Evolutionary conservation across 2,888 invertebrate species (phyloP).

Genomic region (Cephus rjabovi): DNA sequence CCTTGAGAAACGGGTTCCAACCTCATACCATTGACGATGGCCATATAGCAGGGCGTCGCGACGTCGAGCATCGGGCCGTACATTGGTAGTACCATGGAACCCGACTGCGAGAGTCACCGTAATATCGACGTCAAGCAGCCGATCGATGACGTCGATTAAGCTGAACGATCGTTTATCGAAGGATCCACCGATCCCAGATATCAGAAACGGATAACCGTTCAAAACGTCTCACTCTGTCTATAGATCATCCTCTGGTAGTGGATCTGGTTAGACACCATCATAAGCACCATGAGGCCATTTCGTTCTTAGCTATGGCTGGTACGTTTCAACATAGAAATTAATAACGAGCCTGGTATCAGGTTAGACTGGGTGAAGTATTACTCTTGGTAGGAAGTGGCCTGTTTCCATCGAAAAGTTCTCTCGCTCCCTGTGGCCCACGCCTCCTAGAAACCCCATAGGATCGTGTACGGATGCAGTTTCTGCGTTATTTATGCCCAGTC

Average conservation of each 20-base stretch:
- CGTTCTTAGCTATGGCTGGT: slow-evolving; percentile 4
- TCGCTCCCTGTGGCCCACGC: neutral
- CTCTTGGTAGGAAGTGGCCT: slow-evolving; percentile 41
- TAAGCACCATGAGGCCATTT: slow-evolving; percentile 39
- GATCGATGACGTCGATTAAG: slow-evolving; percentile 61
- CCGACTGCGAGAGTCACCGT: neutral
- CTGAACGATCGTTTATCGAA: slow-evolving; percentile 61
- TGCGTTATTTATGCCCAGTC: slow-evolving; percentile 1
- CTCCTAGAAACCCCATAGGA: neutral
- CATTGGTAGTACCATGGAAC: neutral
- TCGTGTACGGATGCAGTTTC: slow-evolving; percentile 8
- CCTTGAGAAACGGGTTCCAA: neutral
- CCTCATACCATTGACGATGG: neutral
- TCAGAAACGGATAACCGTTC: slow-evolving; percentile 62
- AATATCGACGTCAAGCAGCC: slow-evolving; percentile 16
- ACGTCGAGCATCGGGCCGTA: neutral
- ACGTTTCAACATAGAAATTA: slow-evolving; percentile 56
- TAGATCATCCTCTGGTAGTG: slow-evolving; percentile 53
- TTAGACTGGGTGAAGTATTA: slow-evolving; percentile 23
- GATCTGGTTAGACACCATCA: neutral
- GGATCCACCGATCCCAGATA: slow-evolving; percentile 43
- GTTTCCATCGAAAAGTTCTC: slow-evolving; percentile 23
- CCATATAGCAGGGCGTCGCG: neutral
- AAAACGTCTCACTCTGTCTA: slow-evolving; percentile 64
- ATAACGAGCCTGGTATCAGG: slow-evolving; percentile 45